phyloP scores from a whole-genome alignment of 64 coral and sea anemone species.

The Pocillopora damicornis region DNA sequence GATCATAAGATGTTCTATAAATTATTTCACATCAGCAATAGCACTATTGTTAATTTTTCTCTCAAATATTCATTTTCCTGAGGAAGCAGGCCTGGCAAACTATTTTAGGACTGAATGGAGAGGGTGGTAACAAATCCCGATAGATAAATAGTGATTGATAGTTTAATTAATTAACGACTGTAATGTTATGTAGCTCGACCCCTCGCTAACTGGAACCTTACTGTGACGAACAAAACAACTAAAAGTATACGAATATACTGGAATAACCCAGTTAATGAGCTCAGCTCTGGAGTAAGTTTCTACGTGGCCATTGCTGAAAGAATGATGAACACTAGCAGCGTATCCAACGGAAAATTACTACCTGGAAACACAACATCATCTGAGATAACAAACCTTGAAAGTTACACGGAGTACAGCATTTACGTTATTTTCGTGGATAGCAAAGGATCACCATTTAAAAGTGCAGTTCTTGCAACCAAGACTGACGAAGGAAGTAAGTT shows the following conservation, averaged over 20 bases:
- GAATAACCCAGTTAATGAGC: background rate
- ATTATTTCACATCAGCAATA: no score
- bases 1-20: no score
- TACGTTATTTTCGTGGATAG: background rate
- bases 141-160: no score
- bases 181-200: background rate
- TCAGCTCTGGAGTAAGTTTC: background rate
- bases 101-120: no score
- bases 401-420: background rate
- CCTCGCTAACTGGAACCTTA: background rate
- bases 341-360: background rate
- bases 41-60: no score
- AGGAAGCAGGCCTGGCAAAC: no score
- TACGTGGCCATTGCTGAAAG: background rate
- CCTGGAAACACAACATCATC: background rate
- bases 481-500: conserved; percentile 12
- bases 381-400: background rate
- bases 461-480: background rate
- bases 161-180: background rate
- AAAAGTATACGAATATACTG: background rate
- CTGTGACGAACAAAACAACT: background rate
- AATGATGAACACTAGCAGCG: background rate
- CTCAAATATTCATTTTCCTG: no score
- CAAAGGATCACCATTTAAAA: background rate
- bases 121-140: no score